Conservation (phyloP, 2,888 invertebrate species). For the Julus scanicus region DNA sequence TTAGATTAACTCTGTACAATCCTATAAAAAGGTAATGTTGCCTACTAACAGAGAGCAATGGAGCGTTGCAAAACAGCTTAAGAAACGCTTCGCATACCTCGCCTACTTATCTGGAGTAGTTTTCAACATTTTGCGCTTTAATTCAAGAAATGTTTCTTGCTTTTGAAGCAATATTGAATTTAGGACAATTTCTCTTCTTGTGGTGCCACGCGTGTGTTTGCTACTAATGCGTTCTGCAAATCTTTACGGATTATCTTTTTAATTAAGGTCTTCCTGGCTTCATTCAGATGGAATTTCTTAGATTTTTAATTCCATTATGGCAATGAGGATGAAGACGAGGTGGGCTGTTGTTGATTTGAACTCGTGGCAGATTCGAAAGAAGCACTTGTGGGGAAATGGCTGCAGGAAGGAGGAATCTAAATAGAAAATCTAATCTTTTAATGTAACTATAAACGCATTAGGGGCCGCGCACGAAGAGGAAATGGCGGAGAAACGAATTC, state of each 20-base stretch:
- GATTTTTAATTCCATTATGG: conserved; percentile 37
- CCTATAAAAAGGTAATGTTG: too few species aligned
- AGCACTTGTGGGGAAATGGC: background rate
- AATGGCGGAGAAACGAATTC: background rate
- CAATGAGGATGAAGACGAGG: background rate
- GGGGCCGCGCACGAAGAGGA: background rate
- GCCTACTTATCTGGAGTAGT: too few species aligned
- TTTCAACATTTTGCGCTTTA: too few species aligned
- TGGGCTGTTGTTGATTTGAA: conserved; percentile 4
- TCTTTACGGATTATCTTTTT: conserved; percentile 27
- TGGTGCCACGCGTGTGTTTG: background rate
- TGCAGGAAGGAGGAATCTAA: background rate
- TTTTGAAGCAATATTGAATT: background rate
- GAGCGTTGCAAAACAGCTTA: too few species aligned
- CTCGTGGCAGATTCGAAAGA: background rate
- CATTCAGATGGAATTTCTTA: conserved; percentile 24
- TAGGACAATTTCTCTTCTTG: background rate
- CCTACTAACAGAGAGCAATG: too few species aligned
- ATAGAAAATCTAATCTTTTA: conserved; percentile 35
- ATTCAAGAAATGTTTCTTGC: too few species aligned
- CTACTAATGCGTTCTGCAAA: background rate
- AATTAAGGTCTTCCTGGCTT: conserved; percentile 43
- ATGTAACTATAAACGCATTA: conserved; percentile 39
- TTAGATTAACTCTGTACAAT: too few species aligned
- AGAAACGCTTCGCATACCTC: too few species aligned